Evolutionary conservation across 2,888 invertebrate genomes (phyloP), one percentile per base, ranked within the genome.

Genomic region (Xanthia togata): DNA sequence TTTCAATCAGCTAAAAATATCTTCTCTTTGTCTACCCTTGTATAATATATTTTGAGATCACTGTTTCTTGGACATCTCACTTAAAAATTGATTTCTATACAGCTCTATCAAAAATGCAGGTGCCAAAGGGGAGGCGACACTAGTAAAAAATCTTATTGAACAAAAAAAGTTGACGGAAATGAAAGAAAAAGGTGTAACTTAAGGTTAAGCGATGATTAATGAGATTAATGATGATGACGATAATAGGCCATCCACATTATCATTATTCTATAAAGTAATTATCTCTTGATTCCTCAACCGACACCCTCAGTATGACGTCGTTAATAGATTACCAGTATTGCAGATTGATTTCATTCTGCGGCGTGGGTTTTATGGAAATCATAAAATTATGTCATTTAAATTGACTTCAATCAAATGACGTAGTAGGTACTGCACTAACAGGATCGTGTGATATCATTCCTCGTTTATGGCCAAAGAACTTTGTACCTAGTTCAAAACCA

Each of bases 121-220:
- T 26, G n/a, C 12, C 14, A 55, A 12, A 55, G 4, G 2, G 5
- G 12, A n/a, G n/a, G 6, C 5, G 55, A 55, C 5, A 12, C 12
- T 26, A 12, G 55, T 55, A 26, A 59, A 44, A 38, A 59, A 35
- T 20, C 20, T 35, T 11, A 11, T 5, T 8, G 20, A 6, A 44
- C 44, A 26, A 2, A 31, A 70, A 47, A 70, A 47, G 0, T 6
- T 47, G 26, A 53, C 17, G 26, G 14, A 11, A 68, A 41, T 2
- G 4, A 23, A 53, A 60, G n/a, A 69, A n/a, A 38, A 31, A 38
- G 8, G 35, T 76, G 0, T 17, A 53, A 70, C 14, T 55, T 26
- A 63, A 55, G 20, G 20, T n/a, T 57, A 50, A n/a, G 31, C n/a
- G 9, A 41, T 57, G 47, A 41, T 77, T 53, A 70, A 79, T 80